Base-by-base conservation (phyloP, 2,888 invertebrate genomes). In the Griposia aprilina region DNA sequence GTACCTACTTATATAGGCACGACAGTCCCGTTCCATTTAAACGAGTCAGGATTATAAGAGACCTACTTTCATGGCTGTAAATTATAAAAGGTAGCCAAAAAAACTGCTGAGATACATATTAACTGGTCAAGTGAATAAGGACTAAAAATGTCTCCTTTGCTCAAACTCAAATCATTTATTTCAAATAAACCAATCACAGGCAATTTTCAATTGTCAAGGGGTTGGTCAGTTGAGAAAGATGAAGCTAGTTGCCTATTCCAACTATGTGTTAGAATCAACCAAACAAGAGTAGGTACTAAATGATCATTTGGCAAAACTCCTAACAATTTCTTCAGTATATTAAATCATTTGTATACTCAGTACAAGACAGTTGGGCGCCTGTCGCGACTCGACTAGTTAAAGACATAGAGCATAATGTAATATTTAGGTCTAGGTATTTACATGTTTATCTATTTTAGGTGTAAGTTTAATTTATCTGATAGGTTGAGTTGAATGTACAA, bases 351-450 rank as follows among this genome's bases (percentile, higher is more conserved):
- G 68, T 69, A 55, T 65, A 59, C 41, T 69, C 48, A 57, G 76
- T 66, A 69, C 84, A 84, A 87, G 87, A 86, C 84, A 84, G 74
- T 23, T 73, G 36, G 84, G 73, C 87, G 84, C 78, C 87, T 78
- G 73, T 60, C 63, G 78, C 74, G 68, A 74, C 36, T 57, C 41
- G 20, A 15, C 74, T 23, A 59, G 13, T 69, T 52, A 20, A 41
- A 57, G 55, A 45, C 62, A 13, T 30, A 30, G 55, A 65, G 30
- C 11, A 41, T 86, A 86, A 62, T 69, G 76, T 66, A 71, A 71
- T 62, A 59, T 57, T 74, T 63, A 71, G 36, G 26, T 63, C 20
- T 15, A 15, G 23, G 17, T 41, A 41, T 48, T 48, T 48, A 69
- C 36, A 41, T 20, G 55, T 23, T 41, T 62, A 36, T 57, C 5